Base-by-base conservation (phyloP, 1,140 invertebrate genomes). In the Megalonaias nervosa region DNA sequence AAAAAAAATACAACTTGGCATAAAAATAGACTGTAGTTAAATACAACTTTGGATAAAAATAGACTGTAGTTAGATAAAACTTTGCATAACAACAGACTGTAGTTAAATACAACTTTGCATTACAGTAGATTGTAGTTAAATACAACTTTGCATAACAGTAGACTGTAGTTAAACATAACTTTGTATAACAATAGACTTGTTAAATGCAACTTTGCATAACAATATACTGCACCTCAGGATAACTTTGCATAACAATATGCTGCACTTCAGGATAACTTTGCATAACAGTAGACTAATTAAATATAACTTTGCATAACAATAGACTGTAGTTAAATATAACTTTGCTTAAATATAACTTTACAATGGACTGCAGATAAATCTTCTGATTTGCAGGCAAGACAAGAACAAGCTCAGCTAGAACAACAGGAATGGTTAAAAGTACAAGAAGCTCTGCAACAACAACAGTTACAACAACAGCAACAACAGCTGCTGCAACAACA, bases 351-450 rank as follows among this genome's bases (percentile, higher is more conserved):
- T 6, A 38, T 38, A 38, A 38, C 38, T 38, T 38, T 38, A 2
- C 38, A 38, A 6, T 38, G 0, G 38, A 48, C 38, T 48, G 38
- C 6, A 48, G 38, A 9, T 48, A 11, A 62, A 62, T 64, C 13
- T 66, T 17, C 58, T 56, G 31, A 57, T 16, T 86, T 84, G 48
- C 82, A 95, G 94, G 96, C 96, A n/a, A 91, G 96, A 84, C 95
- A 96, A 91, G 95, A 97, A 89, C 96, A 97, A 91, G 95, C 95
- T 4, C 94, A 94, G 78, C 94, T 94, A 65, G 96, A 97, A 82
- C 96, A 97, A 87, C 95, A 97, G 84, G 95, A 97, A 85, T 97
- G 95, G 96, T 92, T 95, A 82, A 94, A 96, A 85, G 92, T 97
- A 84, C 96, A 97, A 91, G 94, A 92, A 75, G 84, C 83, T 26